These are phyloP conservation scores for Drosophila melanocephala DNA, from an alignment of 2,888 invertebrate genomes.

Conservation along the genomic window DNA sequence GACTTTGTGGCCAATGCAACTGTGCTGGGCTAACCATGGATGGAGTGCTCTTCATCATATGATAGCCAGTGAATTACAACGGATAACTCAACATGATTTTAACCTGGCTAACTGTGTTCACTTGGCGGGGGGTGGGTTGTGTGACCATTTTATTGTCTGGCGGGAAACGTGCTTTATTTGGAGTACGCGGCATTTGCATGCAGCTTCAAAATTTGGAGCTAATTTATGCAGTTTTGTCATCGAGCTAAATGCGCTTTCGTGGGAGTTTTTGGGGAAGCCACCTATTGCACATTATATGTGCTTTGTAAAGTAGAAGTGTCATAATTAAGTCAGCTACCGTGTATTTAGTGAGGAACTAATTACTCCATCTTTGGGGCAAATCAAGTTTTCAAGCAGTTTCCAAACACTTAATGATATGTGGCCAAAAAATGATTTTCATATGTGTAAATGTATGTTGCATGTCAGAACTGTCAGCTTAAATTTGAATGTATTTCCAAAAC, in stretches of 20 bases:
- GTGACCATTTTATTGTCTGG: background rate
- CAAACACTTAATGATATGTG: background rate
- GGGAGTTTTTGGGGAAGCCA: conserved; percentile 16
- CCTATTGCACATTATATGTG: background rate
- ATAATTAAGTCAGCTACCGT: background rate
- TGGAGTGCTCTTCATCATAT: conserved; percentile 43
- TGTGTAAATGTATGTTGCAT: background rate
- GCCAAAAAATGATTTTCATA: background rate
- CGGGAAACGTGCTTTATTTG: conserved; percentile 64
- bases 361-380: background rate
- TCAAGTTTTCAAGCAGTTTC: conserved; percentile 1
- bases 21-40: conserved; percentile 26
- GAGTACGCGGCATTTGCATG: conserved; percentile 62
- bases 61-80: conserved; percentile 43
- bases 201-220: conserved; percentile 46
- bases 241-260: conserved; percentile 27
- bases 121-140: background rate
- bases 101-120: conserved; percentile 24
- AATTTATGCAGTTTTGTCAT: conserved; percentile 61
- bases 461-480: background rate
- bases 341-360: conserved; percentile 4
- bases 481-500: background rate
- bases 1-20: background rate
- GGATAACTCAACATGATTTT: conserved; percentile 33
- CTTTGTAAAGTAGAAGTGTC: background rate